Conservation (phyloP, 2,113 vertebrate species). For the Malurus alboscapulatus region DNA sequence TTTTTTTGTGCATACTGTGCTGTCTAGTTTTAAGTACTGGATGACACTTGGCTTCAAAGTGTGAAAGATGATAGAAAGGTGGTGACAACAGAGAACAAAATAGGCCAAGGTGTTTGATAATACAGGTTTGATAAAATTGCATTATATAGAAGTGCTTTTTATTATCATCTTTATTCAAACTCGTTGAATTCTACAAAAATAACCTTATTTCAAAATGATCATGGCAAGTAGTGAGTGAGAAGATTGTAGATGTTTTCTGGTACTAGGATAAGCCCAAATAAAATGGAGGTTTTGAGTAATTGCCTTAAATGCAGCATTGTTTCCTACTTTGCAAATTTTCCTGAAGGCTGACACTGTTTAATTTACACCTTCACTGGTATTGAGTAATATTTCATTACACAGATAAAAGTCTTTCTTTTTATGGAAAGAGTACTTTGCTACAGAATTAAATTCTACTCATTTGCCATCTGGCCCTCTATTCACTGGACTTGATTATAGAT, state of each 20-base stretch:
- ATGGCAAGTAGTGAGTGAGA: background rate
- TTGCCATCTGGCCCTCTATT: background rate
- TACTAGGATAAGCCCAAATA: background rate
- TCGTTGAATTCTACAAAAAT: background rate
- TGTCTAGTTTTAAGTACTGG: background rate
- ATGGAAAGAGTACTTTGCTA: background rate
- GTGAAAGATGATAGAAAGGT: background rate
- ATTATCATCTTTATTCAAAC: background rate
- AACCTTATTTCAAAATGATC: background rate
- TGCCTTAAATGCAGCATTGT: background rate
- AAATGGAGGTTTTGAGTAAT: background rate
- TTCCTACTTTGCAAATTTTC: background rate
- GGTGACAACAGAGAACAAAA: background rate
- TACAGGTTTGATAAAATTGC: background rate
- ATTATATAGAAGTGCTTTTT: background rate
- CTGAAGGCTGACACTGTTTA: background rate
- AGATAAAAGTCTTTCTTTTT: background rate
- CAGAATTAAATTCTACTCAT: background rate
- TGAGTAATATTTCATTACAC: background rate
- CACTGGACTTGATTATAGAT: background rate
- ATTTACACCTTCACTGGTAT: background rate
- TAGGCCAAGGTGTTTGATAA: background rate
- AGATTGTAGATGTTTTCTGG: background rate
- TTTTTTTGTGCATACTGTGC: background rate
- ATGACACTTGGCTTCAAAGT: background rate